Base-by-base conservation (phyloP, 2,888 invertebrate genomes). In the Lycaena phlaeas region DNA sequence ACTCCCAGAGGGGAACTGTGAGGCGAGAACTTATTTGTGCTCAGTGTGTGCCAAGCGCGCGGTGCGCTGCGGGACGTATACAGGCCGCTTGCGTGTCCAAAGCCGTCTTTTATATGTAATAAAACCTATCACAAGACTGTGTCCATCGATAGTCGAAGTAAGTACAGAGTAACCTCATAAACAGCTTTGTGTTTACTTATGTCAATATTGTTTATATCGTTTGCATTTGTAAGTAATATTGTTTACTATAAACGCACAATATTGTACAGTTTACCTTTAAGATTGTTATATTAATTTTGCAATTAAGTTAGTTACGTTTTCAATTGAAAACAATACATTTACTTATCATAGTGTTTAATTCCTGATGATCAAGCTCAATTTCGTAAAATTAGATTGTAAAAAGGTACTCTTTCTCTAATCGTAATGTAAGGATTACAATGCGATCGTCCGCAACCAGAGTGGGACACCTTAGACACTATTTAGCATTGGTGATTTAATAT, bases 331-430 rank as follows among this genome's bases (percentile, higher is more conserved):
- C 56, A 55, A 56, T 63, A 57, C 54, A 57, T 64, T 60, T 61
- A 56, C 49, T 61, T 68, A 70, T 45, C 58, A 50, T 79, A 76
- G 74, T 68, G 49, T 72, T 73, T 69, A 82, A 69, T 81, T 81
- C 72, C 71, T 75, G 79, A 76, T 72, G 71, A 73, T 77, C 72
- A 74, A 81, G 84, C 84, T 84, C 84, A 84, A 84, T 77, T 78
- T 77, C 67, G 61, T 77, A 75, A 69, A 44, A 64, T 54, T 77
- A 82, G 70, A 71, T 77, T 72, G 63, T 77, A 71, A 68, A 66
- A 61, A 59, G 52, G 65, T 71, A 70, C 63, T 72, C 73, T 63
- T n/a, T 71, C 68, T 66, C 41, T 42, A 38, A 43, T 41, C 41
- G 37, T 43, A 40, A 44, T 37, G 43, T 27, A 41, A 50, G 54